Percentiles rank a stretch among this genome's conserved stretches.
Evolutionary conservation across 2,113 vertebrate species (phyloP).

Genomic region (Manacus vitellinus): DNA sequence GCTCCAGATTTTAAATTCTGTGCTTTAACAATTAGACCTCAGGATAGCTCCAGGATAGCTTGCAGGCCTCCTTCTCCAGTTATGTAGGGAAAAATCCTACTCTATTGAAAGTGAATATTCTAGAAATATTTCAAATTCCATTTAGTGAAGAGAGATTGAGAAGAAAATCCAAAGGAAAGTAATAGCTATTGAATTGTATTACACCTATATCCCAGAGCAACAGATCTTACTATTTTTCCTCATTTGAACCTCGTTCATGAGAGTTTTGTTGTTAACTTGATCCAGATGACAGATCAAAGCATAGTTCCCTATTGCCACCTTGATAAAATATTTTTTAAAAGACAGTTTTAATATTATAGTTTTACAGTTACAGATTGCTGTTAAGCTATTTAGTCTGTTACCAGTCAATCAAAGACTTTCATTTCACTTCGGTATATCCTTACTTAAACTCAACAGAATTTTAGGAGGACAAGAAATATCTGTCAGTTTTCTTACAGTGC

Average conservation of each 20-base stretch:
- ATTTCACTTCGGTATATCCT: constrained; percentile 68
- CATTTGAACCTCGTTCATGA: constrained; percentile 73
- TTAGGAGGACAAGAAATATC: constrained; percentile 52
- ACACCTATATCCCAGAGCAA: constrained; percentile 66
- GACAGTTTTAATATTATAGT: constrained; percentile 73
- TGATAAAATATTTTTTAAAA: constrained; percentile 79
- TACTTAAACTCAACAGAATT: constrained; percentile 66
- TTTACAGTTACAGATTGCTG: constrained; percentile 76
- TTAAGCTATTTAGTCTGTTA: constrained; percentile 75
- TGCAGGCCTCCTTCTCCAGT: not conserved
- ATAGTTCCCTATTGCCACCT: constrained; percentile 73
- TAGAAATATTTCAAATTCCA: constrained; percentile 52
- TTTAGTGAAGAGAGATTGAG: constrained; percentile 23
- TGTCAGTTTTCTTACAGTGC: constrained; percentile 62
- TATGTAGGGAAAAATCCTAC: not conserved
- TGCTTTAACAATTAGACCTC: not conserved
- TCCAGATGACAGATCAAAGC: constrained; percentile 81
- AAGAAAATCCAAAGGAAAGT: constrained; percentile 54
- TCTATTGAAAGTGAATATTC: not conserved
- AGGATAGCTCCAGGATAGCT: not conserved
- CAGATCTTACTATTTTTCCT: constrained; percentile 70
- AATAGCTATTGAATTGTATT: constrained; percentile 55
- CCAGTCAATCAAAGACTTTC: constrained; percentile 74
- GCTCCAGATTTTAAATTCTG: not conserved
- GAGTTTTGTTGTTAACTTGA: constrained; percentile 74